Percentiles rank a stretch among this genome's conserved stretches.
phyloP scores from a whole-genome alignment of 2,888 invertebrate genomes.

The Prenolepis imparis region DNA sequence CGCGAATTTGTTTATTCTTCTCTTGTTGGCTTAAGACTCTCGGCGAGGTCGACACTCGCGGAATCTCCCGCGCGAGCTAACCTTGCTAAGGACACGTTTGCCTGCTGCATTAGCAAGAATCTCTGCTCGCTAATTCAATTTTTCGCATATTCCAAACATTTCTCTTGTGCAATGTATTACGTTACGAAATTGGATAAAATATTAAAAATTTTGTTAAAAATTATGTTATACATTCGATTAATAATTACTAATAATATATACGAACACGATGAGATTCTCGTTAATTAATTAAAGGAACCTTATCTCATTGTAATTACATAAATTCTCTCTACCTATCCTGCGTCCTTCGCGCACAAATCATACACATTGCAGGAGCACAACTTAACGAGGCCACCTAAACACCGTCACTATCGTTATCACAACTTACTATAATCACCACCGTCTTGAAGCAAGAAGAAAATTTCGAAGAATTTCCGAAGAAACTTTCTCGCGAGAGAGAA shows the following conservation, averaged over 20 bases:
- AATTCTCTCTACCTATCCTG: neutral
- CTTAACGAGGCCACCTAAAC: neutral
- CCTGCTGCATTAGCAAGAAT: neutral
- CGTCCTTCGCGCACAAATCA: neutral
- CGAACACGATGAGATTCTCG: neutral
- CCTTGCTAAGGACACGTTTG: slow-evolving; percentile 16
- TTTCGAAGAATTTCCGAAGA: neutral
- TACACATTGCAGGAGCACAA: slow-evolving; percentile 25
- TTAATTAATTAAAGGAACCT: neutral
- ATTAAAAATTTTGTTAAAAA: neutral
- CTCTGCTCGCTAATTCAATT: neutral
- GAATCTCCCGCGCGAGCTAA: slow-evolving; percentile 11
- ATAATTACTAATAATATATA: neutral
- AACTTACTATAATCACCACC: slow-evolving; percentile 5
- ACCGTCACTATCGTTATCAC: slow-evolving; percentile 32
- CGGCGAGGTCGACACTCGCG: slow-evolving; percentile 17
- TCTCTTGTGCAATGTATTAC: too few species aligned
- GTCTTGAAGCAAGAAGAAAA: neutral
- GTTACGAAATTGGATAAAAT: neutral
- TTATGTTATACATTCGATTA: neutral
- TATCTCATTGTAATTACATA: neutral
- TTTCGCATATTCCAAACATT: neutral
- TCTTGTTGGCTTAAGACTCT: slow-evolving; percentile 15
- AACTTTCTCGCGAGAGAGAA: neutral
- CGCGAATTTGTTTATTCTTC: slow-evolving; percentile 50